Evolutionary conservation across 2,797 vertebrate genomes (phyloP), one percentile per base, ranked within the genome.

Genomic region (Nannoperca australis): DNA sequence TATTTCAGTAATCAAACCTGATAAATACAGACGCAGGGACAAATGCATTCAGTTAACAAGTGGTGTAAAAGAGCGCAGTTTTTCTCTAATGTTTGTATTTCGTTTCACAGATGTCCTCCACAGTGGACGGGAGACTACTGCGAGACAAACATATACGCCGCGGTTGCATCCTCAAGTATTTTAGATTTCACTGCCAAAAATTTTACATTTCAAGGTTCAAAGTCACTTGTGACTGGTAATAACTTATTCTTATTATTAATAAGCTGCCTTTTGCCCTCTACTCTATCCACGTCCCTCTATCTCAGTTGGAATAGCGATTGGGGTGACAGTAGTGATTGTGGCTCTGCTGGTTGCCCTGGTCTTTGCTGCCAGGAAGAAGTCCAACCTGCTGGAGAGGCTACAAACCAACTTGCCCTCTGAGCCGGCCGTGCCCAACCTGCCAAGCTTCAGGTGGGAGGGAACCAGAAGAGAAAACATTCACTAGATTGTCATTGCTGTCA

Each of bases 281-380:
- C 20, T 30, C 7, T 81, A 18, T 38, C 9, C 32, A 0, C 61
- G 14, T 76, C n/a, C 38, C 17, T 65, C 3, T 2, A 1, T 81
- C 51, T 40, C 84, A 95, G 95, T 92, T 56, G 93, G 89, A 32
- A 93, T 95, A 50, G 94, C 93, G n/a, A 73, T 95, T 7, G 94
- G 93, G 3, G 94, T 95, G 70, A 92, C 94, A 0, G 8, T 90
- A 2, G 1, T 85, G 55, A 68, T 95, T 4, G 63, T 92, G 64
- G 59, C 47, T 34, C 78, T 95, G 62, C 77, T 95, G 38, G 70
- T 30, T 2, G 82, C 60, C 66, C 79, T 95, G 74, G 88, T 95
- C 70, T 94, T 44, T 34, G 73, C 34, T 62, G 77, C 70, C 38
- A 90, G 67, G 59, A 93, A 55, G 78, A 95, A 94, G 68, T 22